phyloP scores from a whole-genome alignment of 2,888 invertebrate species.

The Drosophila stalkeri region DNA sequence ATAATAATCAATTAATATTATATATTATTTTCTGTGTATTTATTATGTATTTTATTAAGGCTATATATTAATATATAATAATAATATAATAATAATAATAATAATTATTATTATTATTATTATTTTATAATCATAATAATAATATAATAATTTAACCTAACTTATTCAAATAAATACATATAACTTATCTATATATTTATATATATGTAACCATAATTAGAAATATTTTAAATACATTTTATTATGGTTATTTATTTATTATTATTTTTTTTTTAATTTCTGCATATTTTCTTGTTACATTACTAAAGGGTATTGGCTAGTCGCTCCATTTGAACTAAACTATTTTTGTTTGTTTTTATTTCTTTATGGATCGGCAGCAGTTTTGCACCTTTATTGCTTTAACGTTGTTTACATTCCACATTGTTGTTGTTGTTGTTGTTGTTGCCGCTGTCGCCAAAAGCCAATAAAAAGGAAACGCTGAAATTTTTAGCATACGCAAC shows the following conservation, averaged over 20 bases:
- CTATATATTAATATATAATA: too few species aligned
- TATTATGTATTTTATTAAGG: too few species aligned
- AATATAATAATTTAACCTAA: not conserved
- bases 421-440: conserved; percentile 4
- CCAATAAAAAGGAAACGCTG: conserved; percentile 22
- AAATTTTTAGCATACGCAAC: conserved; percentile 26
- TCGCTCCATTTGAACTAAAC: not conserved
- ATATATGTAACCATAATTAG: too few species aligned
- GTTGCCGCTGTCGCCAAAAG: conserved; percentile 23
- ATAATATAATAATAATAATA: too few species aligned
- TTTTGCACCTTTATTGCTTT: conserved; percentile 46
- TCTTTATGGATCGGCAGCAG: conserved; percentile 22
- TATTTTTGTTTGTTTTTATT: not conserved
- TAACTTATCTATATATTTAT: too few species aligned
- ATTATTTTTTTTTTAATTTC: not conserved
- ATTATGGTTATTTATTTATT: too few species aligned
- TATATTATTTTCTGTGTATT: too few species aligned
- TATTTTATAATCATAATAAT: too few species aligned
- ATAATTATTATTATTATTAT: too few species aligned
- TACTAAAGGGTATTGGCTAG: not conserved
- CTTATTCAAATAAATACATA: too few species aligned
- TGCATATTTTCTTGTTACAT: not conserved
- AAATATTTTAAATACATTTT: too few species aligned
- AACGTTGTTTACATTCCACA: conserved; percentile 23
- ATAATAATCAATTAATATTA: too few species aligned